Percentiles rank a stretch among this genome's conserved stretches.
Conservation (phyloP, 2,113 vertebrate species). For the Himantopus leucocephalus region DNA sequence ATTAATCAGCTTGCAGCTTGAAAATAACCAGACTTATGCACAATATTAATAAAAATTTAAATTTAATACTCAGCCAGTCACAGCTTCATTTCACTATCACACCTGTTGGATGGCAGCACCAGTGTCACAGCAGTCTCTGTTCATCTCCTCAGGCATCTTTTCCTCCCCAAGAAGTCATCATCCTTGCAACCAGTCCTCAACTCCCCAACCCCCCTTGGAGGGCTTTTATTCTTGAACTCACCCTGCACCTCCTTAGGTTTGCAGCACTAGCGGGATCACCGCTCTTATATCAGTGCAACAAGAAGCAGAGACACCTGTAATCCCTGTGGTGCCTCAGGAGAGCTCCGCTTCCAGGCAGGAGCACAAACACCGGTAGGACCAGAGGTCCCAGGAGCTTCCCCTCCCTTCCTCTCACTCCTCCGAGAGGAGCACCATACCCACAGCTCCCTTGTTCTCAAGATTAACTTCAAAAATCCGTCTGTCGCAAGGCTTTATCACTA, state of each 20-base stretch:
- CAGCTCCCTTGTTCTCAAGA: background rate
- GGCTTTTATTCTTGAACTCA: background rate
- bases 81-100: background rate
- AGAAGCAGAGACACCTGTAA: background rate
- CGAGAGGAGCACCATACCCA: background rate
- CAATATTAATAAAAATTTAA: background rate
- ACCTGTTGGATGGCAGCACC: background rate
- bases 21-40: background rate
- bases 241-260: background rate
- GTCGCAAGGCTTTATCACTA: background rate
- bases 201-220: background rate
- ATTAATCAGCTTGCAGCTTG: background rate
- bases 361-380: background rate
- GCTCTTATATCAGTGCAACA: rapidly evolving
- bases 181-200: background rate
- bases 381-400: background rate
- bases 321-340: rapidly evolving
- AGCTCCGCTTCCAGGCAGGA: background rate
- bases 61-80: background rate
- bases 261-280: background rate
- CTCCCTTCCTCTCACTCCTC: background rate
- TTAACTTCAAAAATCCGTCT: background rate
- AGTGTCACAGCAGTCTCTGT: background rate
- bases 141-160: background rate
- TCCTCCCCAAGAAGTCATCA: background rate